Percentiles rank a stretch among this genome's conserved stretches.
Conservation (phyloP, 2,888 invertebrate genomes). For the Sphaerophoria taeniata region DNA sequence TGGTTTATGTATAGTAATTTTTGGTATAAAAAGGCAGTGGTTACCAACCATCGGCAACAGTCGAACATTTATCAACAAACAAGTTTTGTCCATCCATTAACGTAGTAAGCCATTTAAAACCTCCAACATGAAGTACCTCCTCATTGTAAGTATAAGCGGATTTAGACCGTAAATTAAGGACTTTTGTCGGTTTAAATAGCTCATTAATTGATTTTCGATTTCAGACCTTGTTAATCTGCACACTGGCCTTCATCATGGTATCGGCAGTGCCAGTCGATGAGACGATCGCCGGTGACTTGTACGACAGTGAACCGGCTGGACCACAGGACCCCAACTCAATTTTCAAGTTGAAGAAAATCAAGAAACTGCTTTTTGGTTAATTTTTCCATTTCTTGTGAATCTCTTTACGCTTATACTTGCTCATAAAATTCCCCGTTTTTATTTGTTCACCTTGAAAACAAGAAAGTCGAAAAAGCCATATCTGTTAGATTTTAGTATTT, state of each 20-base stretch:
- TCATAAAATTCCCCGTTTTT: slow-evolving; percentile 21
- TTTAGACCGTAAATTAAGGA: slow-evolving; percentile 12
- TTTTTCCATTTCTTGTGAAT: neutral
- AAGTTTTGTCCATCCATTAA: slow-evolving; percentile 18
- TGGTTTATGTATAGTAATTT: slow-evolving; percentile 32
- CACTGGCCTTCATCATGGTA: slow-evolving; percentile 54
- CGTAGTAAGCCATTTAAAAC: neutral
- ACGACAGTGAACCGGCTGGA: slow-evolving; percentile 51
- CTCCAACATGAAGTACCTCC: slow-evolving; percentile 54
- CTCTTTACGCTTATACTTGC: neutral
- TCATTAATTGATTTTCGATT: neutral
- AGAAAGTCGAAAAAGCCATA: neutral
- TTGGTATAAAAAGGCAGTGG: slow-evolving; percentile 64
- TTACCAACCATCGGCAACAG: slow-evolving; percentile 46
- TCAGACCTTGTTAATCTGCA: slow-evolving; percentile 51
- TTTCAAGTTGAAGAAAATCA: slow-evolving; percentile 66
- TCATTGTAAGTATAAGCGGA: slow-evolving; percentile 43
- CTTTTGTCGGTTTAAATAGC: neutral
- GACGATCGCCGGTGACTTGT: slow-evolving; percentile 52
- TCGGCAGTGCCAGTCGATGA: slow-evolving; percentile 60
- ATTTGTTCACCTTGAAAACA: slow-evolving; percentile 17
- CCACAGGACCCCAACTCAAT: slow-evolving; percentile 61
- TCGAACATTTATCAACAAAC: slow-evolving; percentile 55
- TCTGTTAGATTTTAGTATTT: neutral
- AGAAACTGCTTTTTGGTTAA: slow-evolving; percentile 67